Percentiles rank a stretch among this genome's conserved stretches.
Conservation (phyloP, 2,113 vertebrate species). For the Sinocyclocheilus rhinocerous region DNA sequence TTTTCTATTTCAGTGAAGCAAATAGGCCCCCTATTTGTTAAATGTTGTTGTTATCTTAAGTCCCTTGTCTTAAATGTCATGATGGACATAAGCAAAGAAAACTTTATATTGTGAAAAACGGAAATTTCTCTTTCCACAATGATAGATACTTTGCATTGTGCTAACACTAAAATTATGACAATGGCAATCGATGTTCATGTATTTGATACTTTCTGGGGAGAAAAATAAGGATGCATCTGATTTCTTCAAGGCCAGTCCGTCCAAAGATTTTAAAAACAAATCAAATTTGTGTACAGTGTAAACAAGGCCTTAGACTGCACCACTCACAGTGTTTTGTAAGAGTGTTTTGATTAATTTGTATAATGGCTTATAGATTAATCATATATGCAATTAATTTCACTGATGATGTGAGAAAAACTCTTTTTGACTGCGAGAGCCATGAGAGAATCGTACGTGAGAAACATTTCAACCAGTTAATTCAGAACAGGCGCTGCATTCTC, state of each 20-base stretch:
- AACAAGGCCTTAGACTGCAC: background rate
- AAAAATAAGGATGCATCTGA: too few relatives aligned
- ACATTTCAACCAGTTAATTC: conserved; percentile 28
- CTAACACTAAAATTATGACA: background rate
- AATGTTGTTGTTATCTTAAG: too few relatives aligned
- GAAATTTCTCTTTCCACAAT: background rate
- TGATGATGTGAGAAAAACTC: conserved; percentile 34
- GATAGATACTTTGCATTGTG: background rate
- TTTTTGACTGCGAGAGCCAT: conserved; percentile 5
- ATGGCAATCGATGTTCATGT: background rate
- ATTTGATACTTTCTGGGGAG: too few relatives aligned
- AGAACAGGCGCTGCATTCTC: background rate
- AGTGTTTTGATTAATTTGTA: conserved; percentile 1
- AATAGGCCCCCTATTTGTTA: too few relatives aligned
- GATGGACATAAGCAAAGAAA: too few relatives aligned
- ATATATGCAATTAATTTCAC: background rate
- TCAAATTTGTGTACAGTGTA: background rate
- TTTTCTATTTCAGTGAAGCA: too few relatives aligned
- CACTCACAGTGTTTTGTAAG: background rate
- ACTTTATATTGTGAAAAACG: too few relatives aligned
- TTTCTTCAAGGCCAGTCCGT: background rate
- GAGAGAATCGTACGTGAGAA: background rate
- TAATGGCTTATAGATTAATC: conserved; percentile 3
- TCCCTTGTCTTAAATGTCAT: too few relatives aligned
- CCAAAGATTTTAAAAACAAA: background rate